Percentiles rank a stretch among this genome's conserved stretches.
phyloP scores from a whole-genome alignment of 2,797 vertebrate species.

The Spheniscus humboldti region DNA sequence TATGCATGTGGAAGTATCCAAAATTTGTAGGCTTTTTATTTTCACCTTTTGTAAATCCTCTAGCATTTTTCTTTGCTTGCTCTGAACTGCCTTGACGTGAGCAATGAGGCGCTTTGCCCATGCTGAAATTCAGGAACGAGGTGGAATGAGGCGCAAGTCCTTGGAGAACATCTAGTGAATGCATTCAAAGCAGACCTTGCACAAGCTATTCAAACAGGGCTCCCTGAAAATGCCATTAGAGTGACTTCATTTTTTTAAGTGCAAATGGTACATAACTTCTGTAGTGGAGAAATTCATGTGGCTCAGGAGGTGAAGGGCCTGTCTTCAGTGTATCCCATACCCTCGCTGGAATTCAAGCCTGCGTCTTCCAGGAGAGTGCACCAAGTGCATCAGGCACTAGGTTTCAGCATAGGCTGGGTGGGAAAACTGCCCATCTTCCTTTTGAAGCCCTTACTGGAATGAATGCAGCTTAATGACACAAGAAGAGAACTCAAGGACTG shows the following conservation, averaged over 20 bases:
- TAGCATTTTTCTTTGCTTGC: neutral
- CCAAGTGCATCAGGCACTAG: neutral
- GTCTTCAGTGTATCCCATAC: neutral
- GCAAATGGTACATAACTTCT: neutral
- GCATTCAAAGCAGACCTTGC: neutral
- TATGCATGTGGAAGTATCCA: neutral
- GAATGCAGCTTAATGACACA: neutral
- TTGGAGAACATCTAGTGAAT: neutral
- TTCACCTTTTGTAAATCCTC: neutral
- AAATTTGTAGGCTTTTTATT: neutral
- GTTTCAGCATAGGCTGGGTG: neutral
- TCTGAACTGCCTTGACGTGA: neutral
- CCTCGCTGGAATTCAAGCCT: neutral
- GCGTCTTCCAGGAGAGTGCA: neutral
- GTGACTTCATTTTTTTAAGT: neutral
- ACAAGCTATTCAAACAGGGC: neutral
- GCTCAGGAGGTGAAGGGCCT: neutral
- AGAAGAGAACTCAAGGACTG: neutral
- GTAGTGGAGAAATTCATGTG: neutral
- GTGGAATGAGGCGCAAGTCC: neutral
- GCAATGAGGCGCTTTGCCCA: neutral
- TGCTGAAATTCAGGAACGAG: neutral
- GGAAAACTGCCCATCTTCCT: neutral
- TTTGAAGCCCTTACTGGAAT: neutral
- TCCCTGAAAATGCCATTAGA: neutral